Base-by-base conservation (phyloP, 2,113 vertebrate species). In the Zosterops hypoxanthus region DNA sequence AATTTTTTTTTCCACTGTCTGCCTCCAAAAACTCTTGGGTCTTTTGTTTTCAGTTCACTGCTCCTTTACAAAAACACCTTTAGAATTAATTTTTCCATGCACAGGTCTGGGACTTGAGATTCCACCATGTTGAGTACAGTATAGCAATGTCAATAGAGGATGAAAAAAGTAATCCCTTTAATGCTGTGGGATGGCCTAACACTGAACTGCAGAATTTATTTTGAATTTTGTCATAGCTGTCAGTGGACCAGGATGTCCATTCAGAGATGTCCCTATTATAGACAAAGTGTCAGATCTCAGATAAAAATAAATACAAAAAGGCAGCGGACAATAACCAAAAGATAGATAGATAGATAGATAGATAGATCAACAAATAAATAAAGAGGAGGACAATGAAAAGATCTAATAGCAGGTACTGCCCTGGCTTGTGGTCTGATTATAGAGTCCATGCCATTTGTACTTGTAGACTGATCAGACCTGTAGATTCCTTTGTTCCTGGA, bases 151-250 rank as follows among this genome's bases (percentile, higher is more conserved):
- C 34, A 87, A 19, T 2, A 57, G 60, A 77, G 14, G 6, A 49
- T 1, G 8, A 90, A 50, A 68, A 63, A 71, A 53, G 4, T 14
- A 55, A 76, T 69, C 82, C 28, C 6, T 95, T 82, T 69, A 72
- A 46, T 46, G 25, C 0, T 0, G 6, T 68, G 14, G n/a, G 9
- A 50, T 52, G 8, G 3, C 4, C 33, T 39, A 47, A 73, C 14
- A 47, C 8, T 50, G 50, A 80, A n/a, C 6, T 46, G 17, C 14
- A 71, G 42, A 78, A 80, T 39, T 52, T 65, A 28, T 28, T 8
- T 20, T 39, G 12, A 73, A 42, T 78, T 92, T 92, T 80, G 16
- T 42, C 22, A n/a, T 1, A 59, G 24, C 2, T 81, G 73, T 78
- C 44, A 47, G 9, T 63, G 16, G 22, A 71, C 6, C 5, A 33